These are phyloP conservation scores for Carcharodon carcharias DNA, from an alignment of 2,797 vertebrate genomes.

Conservation along the genomic window DNA sequence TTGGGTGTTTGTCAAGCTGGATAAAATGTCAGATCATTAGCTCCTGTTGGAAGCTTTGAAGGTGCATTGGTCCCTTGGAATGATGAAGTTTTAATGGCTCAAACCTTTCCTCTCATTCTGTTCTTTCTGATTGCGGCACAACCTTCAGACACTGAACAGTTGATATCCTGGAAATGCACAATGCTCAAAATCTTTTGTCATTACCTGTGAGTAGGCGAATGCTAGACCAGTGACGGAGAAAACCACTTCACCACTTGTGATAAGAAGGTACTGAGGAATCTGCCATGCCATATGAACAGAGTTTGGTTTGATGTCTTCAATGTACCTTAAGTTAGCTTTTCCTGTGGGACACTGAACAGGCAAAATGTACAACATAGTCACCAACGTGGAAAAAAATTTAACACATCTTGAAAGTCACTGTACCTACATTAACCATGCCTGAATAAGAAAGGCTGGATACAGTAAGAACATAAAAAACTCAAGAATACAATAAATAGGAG, in stretches of 20 bases:
- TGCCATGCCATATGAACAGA: conserved; percentile 82
- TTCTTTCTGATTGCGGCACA: not conserved
- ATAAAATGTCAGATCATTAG: too few relatives aligned
- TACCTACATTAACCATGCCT: not conserved
- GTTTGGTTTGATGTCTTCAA: conserved; percentile 74
- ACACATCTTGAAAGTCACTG: not conserved
- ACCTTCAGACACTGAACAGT: not conserved
- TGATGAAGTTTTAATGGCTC: not conserved
- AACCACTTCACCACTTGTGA: conserved; percentile 83
- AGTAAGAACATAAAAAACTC: not conserved
- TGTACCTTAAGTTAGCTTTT: not conserved
- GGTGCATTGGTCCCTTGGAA: not conserved
- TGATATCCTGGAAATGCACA: not conserved
- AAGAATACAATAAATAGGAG: not conserved
- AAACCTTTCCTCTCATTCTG: not conserved
- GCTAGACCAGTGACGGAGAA: conserved; percentile 90
- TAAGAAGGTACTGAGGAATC: conserved; percentile 91
- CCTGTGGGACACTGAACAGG: conserved; percentile 18
- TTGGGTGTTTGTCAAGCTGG: not conserved
- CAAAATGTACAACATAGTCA: conserved; percentile 39
- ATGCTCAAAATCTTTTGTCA: not conserved
- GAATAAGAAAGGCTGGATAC: not conserved
- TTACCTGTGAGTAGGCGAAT: conserved; percentile 94
- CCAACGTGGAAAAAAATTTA: not conserved
- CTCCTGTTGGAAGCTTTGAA: not conserved